These are phyloP conservation scores for Vireo griseus DNA, from an alignment of 2,797 vertebrate genomes.

Conservation along the genomic window DNA sequence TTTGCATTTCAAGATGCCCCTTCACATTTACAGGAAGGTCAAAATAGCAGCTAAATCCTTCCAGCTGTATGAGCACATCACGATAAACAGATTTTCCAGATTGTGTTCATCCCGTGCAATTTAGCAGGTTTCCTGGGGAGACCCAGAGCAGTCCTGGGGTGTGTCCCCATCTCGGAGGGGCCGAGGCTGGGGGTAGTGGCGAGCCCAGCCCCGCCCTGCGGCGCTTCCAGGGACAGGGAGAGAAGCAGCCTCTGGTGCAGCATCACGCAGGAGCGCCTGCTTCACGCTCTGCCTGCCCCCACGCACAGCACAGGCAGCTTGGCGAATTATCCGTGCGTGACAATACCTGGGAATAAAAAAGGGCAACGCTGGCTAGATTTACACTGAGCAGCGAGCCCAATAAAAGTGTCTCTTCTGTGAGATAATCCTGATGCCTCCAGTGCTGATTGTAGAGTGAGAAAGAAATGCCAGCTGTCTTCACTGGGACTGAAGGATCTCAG, in stretches of 20 bases:
- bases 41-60: background rate
- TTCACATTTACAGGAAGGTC: background rate
- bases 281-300: background rate
- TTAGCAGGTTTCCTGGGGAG: background rate
- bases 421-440: background rate
- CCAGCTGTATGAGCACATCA: background rate
- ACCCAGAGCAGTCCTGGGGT: background rate
- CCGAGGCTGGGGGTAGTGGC: accelerated
- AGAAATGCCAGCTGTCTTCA: background rate
- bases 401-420: background rate
- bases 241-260: background rate
- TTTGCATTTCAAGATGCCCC: background rate
- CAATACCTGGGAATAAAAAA: background rate
- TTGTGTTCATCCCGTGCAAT: background rate
- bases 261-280: accelerated
- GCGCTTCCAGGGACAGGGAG: accelerated
- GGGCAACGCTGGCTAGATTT: background rate
- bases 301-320: background rate
- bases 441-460: background rate
- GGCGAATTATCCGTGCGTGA: accelerated
- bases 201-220: accelerated
- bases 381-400: background rate
- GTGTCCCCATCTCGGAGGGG: background rate
- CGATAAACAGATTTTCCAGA: background rate
- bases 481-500: background rate